Conservation (phyloP, 2,797 vertebrate species). For the Pitangus sulphuratus region DNA sequence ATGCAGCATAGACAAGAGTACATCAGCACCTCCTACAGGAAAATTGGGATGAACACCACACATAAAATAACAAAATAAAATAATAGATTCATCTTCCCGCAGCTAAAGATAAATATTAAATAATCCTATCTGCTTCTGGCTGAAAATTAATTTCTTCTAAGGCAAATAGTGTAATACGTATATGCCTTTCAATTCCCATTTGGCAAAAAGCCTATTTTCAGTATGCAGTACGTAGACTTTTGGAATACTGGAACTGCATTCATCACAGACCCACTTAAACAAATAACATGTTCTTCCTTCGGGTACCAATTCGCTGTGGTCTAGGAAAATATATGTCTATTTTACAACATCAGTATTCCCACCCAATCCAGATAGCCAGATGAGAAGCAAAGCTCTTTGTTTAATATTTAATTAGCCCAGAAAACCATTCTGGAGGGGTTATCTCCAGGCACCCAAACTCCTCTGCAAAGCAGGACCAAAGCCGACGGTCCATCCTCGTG, state of each 20-base stretch:
- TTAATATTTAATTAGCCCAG: background rate
- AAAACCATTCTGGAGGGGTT: background rate
- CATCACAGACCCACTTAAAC: conserved; percentile 67
- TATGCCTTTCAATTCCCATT: conserved; percentile 79
- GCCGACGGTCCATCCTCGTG: background rate
- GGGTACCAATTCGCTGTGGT: conserved; percentile 1
- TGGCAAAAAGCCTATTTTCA: conserved; percentile 77
- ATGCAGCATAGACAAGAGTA: background rate
- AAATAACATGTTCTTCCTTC: conserved; percentile 60
- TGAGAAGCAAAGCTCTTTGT: background rate
- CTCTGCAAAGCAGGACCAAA: conserved; percentile 18
- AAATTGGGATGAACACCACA: conserved; percentile 16
- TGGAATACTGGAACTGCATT: conserved; percentile 67
- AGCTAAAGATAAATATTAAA: conserved; percentile 84
- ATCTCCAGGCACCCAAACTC: background rate
- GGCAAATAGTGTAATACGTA: conserved; percentile 80
- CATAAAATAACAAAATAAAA: conserved; percentile 76
- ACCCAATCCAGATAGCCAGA: conserved; percentile 49
- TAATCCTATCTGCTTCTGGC: conserved; percentile 78
- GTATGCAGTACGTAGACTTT: conserved; percentile 67
- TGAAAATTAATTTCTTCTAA: conserved; percentile 84
- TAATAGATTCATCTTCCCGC: conserved; percentile 81
- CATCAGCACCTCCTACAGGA: conserved; percentile 64
- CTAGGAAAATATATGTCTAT: background rate
- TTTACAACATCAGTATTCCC: conserved; percentile 41